Conservation (phyloP, 92 coral and sea anemone species). For the Heteractis magnifica region DNA sequence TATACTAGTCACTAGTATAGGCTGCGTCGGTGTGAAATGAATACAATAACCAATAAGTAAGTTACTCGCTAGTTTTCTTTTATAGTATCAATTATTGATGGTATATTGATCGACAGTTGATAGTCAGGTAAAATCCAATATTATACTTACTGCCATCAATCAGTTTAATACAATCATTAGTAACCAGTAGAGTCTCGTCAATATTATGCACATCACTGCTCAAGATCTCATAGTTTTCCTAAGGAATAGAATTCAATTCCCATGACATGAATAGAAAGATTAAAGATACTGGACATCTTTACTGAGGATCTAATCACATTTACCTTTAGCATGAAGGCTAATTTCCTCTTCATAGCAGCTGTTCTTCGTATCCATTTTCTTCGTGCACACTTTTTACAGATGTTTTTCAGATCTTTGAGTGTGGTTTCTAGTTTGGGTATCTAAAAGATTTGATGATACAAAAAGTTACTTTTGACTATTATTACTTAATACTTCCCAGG, state of each 20-base stretch:
- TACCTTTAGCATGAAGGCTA: conserved; percentile 45
- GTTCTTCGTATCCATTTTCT: conserved; percentile 44
- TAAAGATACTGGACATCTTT: too few relatives aligned
- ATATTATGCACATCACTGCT: conserved; percentile 46
- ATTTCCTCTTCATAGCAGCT: conserved; percentile 29
- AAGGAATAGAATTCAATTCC: neutral
- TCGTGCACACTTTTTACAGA: conserved; percentile 55
- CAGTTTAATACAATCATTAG: conserved; percentile 62
- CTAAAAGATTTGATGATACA: conserved; percentile 12
- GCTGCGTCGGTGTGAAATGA: too few relatives aligned
- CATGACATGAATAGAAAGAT: too few relatives aligned
- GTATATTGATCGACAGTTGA: too few relatives aligned
- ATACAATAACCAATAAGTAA: too few relatives aligned
- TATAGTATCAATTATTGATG: too few relatives aligned
- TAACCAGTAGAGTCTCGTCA: conserved; percentile 57
- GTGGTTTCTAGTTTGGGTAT: conserved; percentile 29
- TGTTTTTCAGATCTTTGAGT: conserved; percentile 41
- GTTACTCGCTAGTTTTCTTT: too few relatives aligned
- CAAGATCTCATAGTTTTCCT: conserved; percentile 58
- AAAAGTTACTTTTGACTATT: neutral
- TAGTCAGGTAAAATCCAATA: neutral
- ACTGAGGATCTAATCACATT: neutral
- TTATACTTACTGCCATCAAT: conserved; percentile 59
- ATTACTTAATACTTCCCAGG: too few relatives aligned
- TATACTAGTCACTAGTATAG: too few relatives aligned